Base-by-base conservation (phyloP, 2,113 vertebrate genomes). In the Mastomys coucha region DNA sequence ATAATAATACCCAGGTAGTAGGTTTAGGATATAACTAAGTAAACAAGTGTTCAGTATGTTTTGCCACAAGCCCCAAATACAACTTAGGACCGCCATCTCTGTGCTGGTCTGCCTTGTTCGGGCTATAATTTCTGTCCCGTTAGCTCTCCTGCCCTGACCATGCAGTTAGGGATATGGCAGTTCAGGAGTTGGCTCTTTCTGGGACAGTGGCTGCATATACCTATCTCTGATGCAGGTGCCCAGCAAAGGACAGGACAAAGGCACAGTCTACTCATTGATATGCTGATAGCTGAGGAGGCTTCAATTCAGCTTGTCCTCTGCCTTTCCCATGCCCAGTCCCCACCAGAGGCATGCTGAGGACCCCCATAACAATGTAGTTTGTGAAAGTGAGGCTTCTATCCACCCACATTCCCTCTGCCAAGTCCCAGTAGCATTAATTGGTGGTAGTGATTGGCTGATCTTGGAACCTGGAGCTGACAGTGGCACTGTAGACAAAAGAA, bases 101-200 rank as follows among this genome's bases (percentile, higher is more conserved):
- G 39, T 11, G 58, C 45, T 20, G 1, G 1, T 26, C 60, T 49
- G 5, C 36, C 60, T 22, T 31, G 31, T 51, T 89, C 28, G 12
- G 39, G 4, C 0, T 17, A 7, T 31, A 28, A 2, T 60, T 8
- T 53, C 3, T 1, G 0, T 0, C 20, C 22, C 36, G 10, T 17
- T 2, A 14, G 31, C n/a, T 36, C 22, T 0, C 28, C 65, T 28
- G 5, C 28, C 58, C 24, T 33, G 16, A 31, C 24, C 26, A 67
- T n/a, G 82, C 76, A 51, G 7, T 31, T 53, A 26, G 20, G 39
- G 28, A 7, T 4, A 3, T 9, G 33, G 17, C 0, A 6, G 26
- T 36, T 33, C 49, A 58, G 75, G n/a, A 81, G 28, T 13, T 42
- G 17, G 42, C 63, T 51, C 20, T 2, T 22, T 5, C 6, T 0